Evolutionary conservation across 1,140 invertebrate genomes (phyloP), one percentile per base, ranked within the genome.

Genomic region (Antheraea mylitta): DNA sequence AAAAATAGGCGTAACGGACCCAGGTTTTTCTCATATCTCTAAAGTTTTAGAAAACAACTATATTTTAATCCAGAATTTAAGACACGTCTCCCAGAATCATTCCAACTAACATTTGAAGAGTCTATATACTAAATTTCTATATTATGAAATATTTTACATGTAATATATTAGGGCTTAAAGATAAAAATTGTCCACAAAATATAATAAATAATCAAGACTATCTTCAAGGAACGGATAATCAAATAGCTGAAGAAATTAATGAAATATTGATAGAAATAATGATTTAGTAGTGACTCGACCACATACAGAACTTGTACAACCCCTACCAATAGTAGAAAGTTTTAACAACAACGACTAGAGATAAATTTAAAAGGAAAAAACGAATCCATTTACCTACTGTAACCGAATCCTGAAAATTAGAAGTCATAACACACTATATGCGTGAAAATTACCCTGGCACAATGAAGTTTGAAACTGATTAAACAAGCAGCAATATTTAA

Each of bases 401-500:
- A n/a, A n/a, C n/a, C n/a, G n/a, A n/a, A n/a, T n/a, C n/a, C n/a
- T n/a, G n/a, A n/a, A n/a, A n/a, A n/a, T n/a, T n/a, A n/a, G n/a
- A n/a, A n/a, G n/a, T n/a, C n/a, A n/a, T n/a, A n/a, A n/a, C n/a
- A n/a, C n/a, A n/a, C n/a, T n/a, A n/a, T n/a, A n/a, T n/a, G n/a
- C n/a, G n/a, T n/a, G n/a, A n/a, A n/a, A n/a, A n/a, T n/a, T n/a
- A n/a, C n/a, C n/a, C n/a, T n/a, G n/a, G n/a, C n/a, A n/a, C n/a
- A n/a, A n/a, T n/a, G n/a, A n/a, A n/a, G n/a, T n/a, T n/a, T n/a
- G 60, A 70, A 9, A 64, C 64, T 58, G 68, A 75, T 42, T 67
- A 72, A 63, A 36, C 74, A 30, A 10, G 38, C 16, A 75, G 74
- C 42, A 75, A 68, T 59, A 42, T 75, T 22, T 72, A 67, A 48